Evolutionary conservation across 2,888 invertebrate genomes (phyloP).

Genomic region (Calliphora vomitoria): DNA sequence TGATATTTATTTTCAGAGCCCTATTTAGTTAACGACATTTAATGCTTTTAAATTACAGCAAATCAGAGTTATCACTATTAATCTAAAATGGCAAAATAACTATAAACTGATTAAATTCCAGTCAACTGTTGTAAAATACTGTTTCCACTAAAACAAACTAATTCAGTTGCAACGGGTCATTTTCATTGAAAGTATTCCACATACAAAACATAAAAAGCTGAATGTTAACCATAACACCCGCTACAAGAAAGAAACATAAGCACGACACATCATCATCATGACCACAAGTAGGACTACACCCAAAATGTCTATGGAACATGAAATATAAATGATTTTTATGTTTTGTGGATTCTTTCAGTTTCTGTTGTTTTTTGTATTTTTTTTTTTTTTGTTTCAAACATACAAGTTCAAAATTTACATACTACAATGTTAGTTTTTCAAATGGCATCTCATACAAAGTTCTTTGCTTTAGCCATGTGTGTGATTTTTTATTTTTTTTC

Average conservation of each 20-base stretch:
- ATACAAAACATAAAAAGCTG: background rate
- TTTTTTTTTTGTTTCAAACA: slow-evolving; percentile 14
- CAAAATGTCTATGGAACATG: slow-evolving; percentile 33
- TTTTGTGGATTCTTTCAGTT: slow-evolving; percentile 12
- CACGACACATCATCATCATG: slow-evolving; percentile 22
- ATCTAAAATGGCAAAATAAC: no score
- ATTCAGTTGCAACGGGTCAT: slow-evolving; percentile 6
- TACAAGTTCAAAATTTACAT: slow-evolving; percentile 64
- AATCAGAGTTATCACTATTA: no score
- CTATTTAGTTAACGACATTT: no score
- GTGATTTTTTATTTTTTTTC: background rate
- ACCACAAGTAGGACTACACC: slow-evolving; percentile 19
- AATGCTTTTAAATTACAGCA: no score
- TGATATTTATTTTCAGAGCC: no score
- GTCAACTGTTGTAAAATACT: background rate
- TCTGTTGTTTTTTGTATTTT: background rate
- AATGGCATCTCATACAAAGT: slow-evolving; percentile 16
- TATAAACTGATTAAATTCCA: no score
- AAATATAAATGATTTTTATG: slow-evolving; percentile 53
- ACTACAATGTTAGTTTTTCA: slow-evolving; percentile 55
- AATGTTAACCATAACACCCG: slow-evolving; percentile 9
- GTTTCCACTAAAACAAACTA: background rate
- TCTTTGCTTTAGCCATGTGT: background rate
- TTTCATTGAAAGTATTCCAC: slow-evolving; percentile 39
- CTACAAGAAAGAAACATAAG: background rate